Evolutionary conservation across 2,113 vertebrate genomes (phyloP), one percentile per base, ranked within the genome.

Genomic region (Catharus bicknelli): DNA sequence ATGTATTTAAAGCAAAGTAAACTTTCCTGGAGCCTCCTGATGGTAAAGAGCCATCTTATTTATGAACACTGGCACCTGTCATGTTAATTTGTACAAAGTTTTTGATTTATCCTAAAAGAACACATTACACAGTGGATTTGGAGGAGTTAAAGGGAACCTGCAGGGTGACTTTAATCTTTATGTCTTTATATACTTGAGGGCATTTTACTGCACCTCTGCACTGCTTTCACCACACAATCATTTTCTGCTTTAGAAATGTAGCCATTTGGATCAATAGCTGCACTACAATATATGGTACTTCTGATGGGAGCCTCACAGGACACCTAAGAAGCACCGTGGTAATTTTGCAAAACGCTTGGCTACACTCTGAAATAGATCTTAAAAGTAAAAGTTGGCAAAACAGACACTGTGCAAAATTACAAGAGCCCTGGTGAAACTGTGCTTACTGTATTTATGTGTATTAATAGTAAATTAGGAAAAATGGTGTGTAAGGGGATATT

Each of bases 191-290:
- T 97, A 97, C 97, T 97, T 96, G 97, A 98, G 98, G 97, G 96
- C 97, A 96, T 98, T 98, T 98, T 97, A 97, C 96, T 96, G 97
- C 97, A 97, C 97, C 96, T 98, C 96, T 97, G 96, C 94, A 95
- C 97, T 96, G 96, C 97, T 97, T 98, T 98, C 97, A 95, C 96
- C 96, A 96, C 95, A 97, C 98, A 97, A 98, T 98, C 98, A 98
- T 98, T 98, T 98, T 98, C 98, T 98, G 97, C 97, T 97, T 98
- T 98, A 98, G 98, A 97, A 97, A 97, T 95, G 97, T 98, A 98
- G 97, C 97, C 97, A 96, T 97, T 96, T 97, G 98, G 97, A 99
- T 99, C 98, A 98, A 98, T 98, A 99, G 95, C 86, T 97, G 96
- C 94, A 95, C 94, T 92, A 95, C 97, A 97, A 98, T 98, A 97